phyloP scores from a whole-genome alignment of 2,888 invertebrate species.

The Andrena dorsata region DNA sequence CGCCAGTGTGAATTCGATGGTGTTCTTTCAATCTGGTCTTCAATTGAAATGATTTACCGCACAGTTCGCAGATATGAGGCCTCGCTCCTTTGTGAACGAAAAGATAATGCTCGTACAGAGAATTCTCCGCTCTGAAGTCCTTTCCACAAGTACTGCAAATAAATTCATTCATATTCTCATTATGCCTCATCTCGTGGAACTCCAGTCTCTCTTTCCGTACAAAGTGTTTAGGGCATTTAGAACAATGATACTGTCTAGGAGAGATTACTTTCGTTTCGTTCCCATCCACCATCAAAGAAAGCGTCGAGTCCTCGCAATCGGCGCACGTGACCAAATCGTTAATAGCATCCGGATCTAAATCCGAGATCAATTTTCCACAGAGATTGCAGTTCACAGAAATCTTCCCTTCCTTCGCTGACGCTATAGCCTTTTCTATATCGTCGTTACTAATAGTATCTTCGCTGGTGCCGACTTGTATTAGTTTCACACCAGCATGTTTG shows the following conservation, averaged over 20 bases:
- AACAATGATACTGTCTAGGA: constrained; percentile 72
- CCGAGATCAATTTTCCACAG: constrained; percentile 65
- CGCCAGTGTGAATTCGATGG: constrained; percentile 71
- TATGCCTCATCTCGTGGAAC: constrained; percentile 74
- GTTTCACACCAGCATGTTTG: constrained; percentile 58
- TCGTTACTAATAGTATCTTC: constrained; percentile 38
- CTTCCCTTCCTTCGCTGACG: constrained; percentile 28
- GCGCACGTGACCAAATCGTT: constrained; percentile 69
- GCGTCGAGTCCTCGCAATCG: constrained; percentile 64
- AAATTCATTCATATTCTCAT: constrained; percentile 72
- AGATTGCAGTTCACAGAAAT: constrained; percentile 62
- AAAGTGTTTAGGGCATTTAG: constrained; percentile 70
- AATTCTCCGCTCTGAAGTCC: constrained; percentile 72
- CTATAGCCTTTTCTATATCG: constrained; percentile 30
- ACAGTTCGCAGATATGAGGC: constrained; percentile 72
- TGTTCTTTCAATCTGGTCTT: constrained; percentile 71
- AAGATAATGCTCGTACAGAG: constrained; percentile 74
- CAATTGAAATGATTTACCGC: constrained; percentile 73
- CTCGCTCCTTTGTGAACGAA: constrained; percentile 74
- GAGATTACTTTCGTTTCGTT: constrained; percentile 64
- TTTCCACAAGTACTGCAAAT: constrained; percentile 72
- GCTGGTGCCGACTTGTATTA: constrained; percentile 42
- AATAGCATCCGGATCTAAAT: constrained; percentile 65
- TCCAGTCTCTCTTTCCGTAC: constrained; percentile 72
- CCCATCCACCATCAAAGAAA: constrained; percentile 69